Base-by-base conservation (phyloP, 2,113 vertebrate species). In the Ptilorrhoa leucosticta region DNA sequence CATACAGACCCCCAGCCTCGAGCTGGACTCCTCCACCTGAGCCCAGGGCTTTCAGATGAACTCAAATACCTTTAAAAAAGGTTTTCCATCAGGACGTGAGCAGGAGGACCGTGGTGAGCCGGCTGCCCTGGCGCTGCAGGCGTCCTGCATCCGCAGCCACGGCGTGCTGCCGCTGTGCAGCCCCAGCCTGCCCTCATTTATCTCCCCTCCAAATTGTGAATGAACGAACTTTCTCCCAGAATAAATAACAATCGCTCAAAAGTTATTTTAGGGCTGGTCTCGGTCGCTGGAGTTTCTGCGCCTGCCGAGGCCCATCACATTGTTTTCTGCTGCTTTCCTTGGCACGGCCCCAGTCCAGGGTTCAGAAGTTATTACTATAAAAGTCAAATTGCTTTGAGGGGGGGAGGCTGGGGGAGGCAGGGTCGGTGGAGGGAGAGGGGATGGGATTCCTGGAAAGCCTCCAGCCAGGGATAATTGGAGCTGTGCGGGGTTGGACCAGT, bases 321-420 rank as follows among this genome's bases (percentile, higher is more conserved):
- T 97, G 96, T 97, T 96, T 93, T 91, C 94, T 77, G 81, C 86
- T 96, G 96, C 95, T 97, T 96, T 93, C 71, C 81, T 96, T 97
- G 97, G 97, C 97, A 87, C 13, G 1, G 66, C 42, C 93, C 96
- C 97, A 97, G 16, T 45, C 63, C 95, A 83, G 92, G 91, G 96
- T 94, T 97, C 97, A 96, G 90, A 96, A 96, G 95, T 96, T 96
- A 97, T 96, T 97, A 95, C 95, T 97, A 96, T 96, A 95, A 96
- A 97, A 97, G 92, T 96, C 96, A 96, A 94, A 96, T 95, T 96
- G 92, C 96, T 96, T 93, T 90, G 90, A 40, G 72, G 80, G 57
- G 50, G 78, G 90, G 47, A 77, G 65, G 33, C 83, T 56, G 68
- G 65, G 53, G 83, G 63, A 83, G 60, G 78, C 68, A 85, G 91